Evolutionary conservation across 2,113 vertebrate species (phyloP), one percentile per base, ranked within the genome.

Genomic region (Scatophagus argus): DNA sequence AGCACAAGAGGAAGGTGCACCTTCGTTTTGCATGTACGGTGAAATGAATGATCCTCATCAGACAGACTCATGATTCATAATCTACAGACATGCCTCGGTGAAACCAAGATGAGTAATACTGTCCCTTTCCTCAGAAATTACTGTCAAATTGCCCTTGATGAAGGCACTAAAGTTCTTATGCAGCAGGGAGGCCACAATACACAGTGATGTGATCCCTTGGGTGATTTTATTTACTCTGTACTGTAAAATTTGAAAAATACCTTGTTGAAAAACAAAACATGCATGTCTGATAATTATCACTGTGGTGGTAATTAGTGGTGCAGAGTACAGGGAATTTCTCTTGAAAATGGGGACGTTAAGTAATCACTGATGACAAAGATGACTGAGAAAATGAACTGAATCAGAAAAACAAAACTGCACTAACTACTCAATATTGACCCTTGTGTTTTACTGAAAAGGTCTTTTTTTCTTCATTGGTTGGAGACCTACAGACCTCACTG

Each of bases 41-140:
- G 39, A 80, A 77, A 78, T 82, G 69, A 80, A 86, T 74, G 34
- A 79, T 61, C 31, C 46, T 85, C 74, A 80, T 76, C 68, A 81
- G 58, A 72, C 52, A 41, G 72, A 64, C 62, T 78, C 39, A 38
- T 77, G 74, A 86, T 38, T 86, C 70, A 85, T 85, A 47, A 74
- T 81, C 67, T 68, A 29, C 38, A 66, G 61, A 74, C 64, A 71
- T 39, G 63, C 70, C 70, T 72, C 69, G 66, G 38, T 54, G 41
- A 89, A 27, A 41, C 7, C 23, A 65, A n/a, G n/a, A 81, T 83
- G 80, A 80, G 36, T 80, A 86, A 82, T 52, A 38, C 49, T 21
- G 46, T 79, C 56, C 59, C 75, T 74, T 67, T 77, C 52, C 49
- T 29, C 6, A 0, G 13, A 84, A 74, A 82, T 89, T 49, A 85